Evolutionary conservation across 1,140 invertebrate species (phyloP).

Genomic region (Micrasema minimum): DNA sequence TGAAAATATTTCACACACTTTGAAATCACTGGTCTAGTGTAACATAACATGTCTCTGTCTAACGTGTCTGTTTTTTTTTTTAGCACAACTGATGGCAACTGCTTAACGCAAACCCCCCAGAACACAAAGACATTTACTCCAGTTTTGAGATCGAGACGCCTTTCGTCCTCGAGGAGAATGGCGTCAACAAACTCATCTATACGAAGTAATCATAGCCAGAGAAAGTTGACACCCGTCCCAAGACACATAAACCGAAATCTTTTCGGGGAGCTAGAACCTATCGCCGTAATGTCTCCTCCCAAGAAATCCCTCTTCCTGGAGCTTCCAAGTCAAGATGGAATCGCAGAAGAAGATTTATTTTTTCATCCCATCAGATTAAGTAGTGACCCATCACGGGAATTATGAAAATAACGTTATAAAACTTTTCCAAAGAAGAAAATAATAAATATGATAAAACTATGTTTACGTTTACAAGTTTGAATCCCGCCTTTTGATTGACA

Average conservation of each 20-base stretch:
- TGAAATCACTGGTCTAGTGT: no score
- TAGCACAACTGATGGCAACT: conserved; percentile 2
- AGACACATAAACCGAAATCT: conserved; percentile 24
- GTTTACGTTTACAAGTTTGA: no score
- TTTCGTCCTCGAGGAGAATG: background rate
- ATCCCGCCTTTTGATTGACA: background rate
- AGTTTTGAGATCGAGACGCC: conserved; percentile 21
- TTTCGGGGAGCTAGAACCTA: background rate
- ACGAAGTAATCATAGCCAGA: background rate
- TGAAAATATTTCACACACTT: no score
- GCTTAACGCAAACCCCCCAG: conserved; percentile 12
- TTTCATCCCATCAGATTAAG: conserved; percentile 20
- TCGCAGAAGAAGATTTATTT: conserved; percentile 8
- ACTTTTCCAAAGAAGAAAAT: no score
- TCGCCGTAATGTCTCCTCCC: background rate
- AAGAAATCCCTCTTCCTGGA: background rate
- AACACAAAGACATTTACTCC: conserved; percentile 21
- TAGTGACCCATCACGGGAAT: conserved; percentile 13
- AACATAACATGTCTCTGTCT: background rate
- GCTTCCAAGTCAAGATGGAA: background rate
- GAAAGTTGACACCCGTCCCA: conserved; percentile 14
- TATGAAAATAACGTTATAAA: background rate
- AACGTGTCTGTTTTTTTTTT: conserved; percentile 3
- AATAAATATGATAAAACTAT: no score
- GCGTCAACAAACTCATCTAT: background rate